phyloP scores from a whole-genome alignment of 2,797 vertebrate species.

The Sebastes variabilis region DNA sequence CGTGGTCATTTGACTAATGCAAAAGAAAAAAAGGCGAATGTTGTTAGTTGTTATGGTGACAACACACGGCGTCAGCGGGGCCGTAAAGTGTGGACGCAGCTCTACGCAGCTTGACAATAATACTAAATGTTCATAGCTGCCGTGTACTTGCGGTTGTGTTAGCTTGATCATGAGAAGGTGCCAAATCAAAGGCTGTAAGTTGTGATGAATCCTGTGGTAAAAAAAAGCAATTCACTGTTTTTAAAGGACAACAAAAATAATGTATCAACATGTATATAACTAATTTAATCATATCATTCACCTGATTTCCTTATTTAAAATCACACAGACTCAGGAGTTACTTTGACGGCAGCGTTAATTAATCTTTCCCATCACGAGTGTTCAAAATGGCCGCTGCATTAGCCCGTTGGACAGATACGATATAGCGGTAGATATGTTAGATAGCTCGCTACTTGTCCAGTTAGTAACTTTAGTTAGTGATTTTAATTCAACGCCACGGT shows the following conservation, averaged over 20 bases:
- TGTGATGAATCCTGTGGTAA: neutral
- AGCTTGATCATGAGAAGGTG: neutral
- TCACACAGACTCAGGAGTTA: conserved; percentile 37
- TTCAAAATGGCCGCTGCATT: conserved; percentile 46
- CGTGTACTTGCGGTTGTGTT: neutral
- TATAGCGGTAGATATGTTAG: conserved; percentile 14
- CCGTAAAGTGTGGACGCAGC: no score
- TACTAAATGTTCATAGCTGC: neutral
- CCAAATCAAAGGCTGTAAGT: neutral
- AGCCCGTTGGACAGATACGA: neutral
- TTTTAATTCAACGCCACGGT: conserved; percentile 49
- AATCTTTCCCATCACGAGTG: conserved; percentile 1
- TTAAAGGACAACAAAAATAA: neutral
- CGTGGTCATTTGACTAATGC: no score
- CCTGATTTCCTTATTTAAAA: neutral
- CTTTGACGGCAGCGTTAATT: neutral
- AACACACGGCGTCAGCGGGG: no score
- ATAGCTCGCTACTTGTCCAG: conserved; percentile 15
- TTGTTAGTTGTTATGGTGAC: no score
- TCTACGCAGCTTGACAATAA: no score
- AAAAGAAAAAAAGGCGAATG: no score
- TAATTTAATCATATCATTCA: neutral
- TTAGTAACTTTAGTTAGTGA: conserved; percentile 25
- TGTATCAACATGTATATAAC: neutral
- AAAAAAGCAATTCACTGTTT: neutral